Base-by-base conservation (phyloP, 2,113 vertebrate genomes). In the Poecile atricapillus region DNA sequence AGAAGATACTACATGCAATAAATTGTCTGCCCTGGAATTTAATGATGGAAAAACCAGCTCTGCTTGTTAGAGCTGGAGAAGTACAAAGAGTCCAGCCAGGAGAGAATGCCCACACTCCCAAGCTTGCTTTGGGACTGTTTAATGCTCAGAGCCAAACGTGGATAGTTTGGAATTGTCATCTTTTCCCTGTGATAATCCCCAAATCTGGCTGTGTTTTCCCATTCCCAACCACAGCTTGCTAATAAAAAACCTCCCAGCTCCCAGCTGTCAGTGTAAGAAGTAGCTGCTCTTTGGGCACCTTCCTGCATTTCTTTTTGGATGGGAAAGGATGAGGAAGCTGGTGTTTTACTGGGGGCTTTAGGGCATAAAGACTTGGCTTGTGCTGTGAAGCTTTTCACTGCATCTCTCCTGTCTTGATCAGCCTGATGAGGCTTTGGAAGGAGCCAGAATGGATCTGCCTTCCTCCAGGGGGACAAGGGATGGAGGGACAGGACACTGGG, bases 81-180 rank as follows among this genome's bases (percentile, higher is more conserved):
- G 95, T 90, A 97, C 94, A 96, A 96, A 88, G 44, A 95, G 95
- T 96, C 52, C 90, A 11, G 71, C 75, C 92, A 96, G 95, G 35
- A 93, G 82, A 96, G 82, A 87, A 80, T 83, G 47, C 59, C 90
- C 82, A 5, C 44, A 50, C 85, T 93, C 83, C 37, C 27, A 37
- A 83, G 64, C 46, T 91, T 86, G 90, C 87, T 75, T 76, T 5
- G 9, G 75, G 89, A 82, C 78, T 91, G 79, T 95, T 94, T 93
- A 94, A 55, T 33, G 75, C 68, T 88, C 71, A 31, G 75, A 94
- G 85, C 84, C 87, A 76, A 94, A 47, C 0, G 1, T 15, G 90
- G 59, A 83, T 37, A 21, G 63, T 43, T 92, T 81, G 35, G 59
- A 37, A 76, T 73, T 0, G 1, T 11, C 70, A 63, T 63, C 87